These are phyloP conservation scores for Philereme vetulata DNA, from an alignment of 2,888 invertebrate genomes.

Conservation along the genomic window DNA sequence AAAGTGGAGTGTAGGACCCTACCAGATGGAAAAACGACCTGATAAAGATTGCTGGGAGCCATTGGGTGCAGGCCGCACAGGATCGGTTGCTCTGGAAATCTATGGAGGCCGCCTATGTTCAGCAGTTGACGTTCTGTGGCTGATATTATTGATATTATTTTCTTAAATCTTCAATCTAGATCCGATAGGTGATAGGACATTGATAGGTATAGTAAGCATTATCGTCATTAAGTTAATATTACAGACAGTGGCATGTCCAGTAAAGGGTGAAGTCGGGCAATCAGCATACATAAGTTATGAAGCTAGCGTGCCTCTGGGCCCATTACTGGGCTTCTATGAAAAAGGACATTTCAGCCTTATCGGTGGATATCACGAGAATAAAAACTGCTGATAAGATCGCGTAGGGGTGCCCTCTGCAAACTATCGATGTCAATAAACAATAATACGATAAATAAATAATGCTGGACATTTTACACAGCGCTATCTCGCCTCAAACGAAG, in stretches of 20 bases:
- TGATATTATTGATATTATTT: no score
- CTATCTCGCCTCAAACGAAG: no score
- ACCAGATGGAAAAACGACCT: no score
- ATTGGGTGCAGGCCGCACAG: background rate
- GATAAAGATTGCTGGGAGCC: no score
- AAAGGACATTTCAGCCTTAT: conserved; percentile 82
- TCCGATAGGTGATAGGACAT: conserved; percentile 9
- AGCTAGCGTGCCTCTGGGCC: conserved; percentile 75
- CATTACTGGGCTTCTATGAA: conserved; percentile 82
- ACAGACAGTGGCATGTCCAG: conserved; percentile 53
- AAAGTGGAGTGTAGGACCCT: no score
- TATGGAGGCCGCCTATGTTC: no score
- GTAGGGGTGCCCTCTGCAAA: conserved; percentile 39
- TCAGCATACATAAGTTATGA: conserved; percentile 81
- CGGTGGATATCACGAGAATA: conserved; percentile 82
- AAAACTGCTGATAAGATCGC: conserved; percentile 79
- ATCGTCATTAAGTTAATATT: conserved; percentile 38
- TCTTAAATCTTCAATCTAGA: conserved; percentile 15
- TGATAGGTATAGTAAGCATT: background rate
- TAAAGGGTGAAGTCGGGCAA: conserved; percentile 77
- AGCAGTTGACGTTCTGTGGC: no score
- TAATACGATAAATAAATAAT: no score
- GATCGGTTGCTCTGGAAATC: no score
- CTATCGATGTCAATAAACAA: conserved; percentile 10
- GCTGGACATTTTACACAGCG: no score